Evolutionary conservation across 2,113 vertebrate species (phyloP).

Genomic region (Tringa solitaria): DNA sequence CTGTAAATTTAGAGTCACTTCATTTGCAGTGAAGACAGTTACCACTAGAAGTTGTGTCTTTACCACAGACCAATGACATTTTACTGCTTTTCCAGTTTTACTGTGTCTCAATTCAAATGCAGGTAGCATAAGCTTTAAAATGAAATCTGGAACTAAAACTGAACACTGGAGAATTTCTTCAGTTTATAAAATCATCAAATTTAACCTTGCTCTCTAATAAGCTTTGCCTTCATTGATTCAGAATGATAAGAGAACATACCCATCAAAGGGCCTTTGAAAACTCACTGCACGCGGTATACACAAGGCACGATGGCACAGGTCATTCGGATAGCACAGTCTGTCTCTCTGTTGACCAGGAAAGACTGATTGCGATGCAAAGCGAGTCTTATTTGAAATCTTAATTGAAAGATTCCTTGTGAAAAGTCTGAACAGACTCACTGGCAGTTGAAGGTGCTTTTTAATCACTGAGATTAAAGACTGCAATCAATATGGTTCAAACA

Average conservation of each 20-base stretch:
- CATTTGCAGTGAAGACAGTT: background rate
- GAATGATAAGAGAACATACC: background rate
- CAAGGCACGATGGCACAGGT: background rate
- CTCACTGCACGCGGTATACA: accelerated
- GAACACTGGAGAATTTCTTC: background rate
- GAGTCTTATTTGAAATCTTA: slow-evolving; percentile 18
- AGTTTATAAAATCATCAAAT: accelerated
- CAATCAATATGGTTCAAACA: slow-evolving; percentile 52
- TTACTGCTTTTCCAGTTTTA: background rate
- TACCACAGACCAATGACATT: background rate
- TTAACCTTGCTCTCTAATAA: too few species aligned
- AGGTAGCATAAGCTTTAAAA: background rate
- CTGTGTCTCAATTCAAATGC: background rate
- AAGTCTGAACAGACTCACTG: slow-evolving; percentile 3
- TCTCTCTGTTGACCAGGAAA: background rate
- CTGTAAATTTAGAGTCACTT: background rate
- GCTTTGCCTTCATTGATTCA: background rate
- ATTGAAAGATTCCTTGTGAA: slow-evolving; percentile 44
- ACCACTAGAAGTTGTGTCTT: background rate
- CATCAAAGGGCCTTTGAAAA: accelerated
- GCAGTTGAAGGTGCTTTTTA: slow-evolving; percentile 42
- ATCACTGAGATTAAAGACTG: slow-evolving; percentile 51
- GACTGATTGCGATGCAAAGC: background rate
- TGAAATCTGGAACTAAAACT: background rate
- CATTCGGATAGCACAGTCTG: background rate